Evolutionary conservation across 1,140 invertebrate species (phyloP).

Genomic region (Lasaia peninsularis): DNA sequence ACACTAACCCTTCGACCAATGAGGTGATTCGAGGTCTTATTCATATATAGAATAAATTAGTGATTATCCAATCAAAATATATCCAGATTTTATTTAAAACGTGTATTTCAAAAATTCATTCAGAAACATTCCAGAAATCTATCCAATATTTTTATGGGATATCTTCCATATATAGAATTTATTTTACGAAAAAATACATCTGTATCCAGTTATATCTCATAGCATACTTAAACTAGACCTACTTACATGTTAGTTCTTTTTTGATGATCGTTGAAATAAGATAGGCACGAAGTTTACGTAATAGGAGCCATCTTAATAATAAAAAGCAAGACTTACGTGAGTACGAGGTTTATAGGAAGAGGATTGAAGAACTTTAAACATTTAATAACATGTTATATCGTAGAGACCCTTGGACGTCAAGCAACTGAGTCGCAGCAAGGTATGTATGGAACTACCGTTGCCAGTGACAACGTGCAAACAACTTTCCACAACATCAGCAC

Average conservation of each 20-base stretch:
- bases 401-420: slow-evolving; percentile 47
- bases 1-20: too few relatives aligned
- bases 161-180: too few relatives aligned
- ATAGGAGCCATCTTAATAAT: not conserved
- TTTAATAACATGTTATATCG: slow-evolving; percentile 29
- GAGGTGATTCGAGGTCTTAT: too few relatives aligned
- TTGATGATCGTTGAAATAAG: not conserved
- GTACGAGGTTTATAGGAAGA: not conserved
- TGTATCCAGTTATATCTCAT: not conserved
- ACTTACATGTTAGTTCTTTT: not conserved
- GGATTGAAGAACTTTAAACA: not conserved
- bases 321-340: not conserved
- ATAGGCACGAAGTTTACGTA: not conserved
- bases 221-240: not conserved
- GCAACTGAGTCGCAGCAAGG: slow-evolving; percentile 36
- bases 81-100: too few relatives aligned
- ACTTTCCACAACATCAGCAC: slow-evolving; percentile 57
- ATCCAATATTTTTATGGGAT: too few relatives aligned
- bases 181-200: too few relatives aligned
- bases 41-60: too few relatives aligned
- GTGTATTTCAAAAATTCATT: too few relatives aligned
- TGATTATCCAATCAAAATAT: too few relatives aligned
- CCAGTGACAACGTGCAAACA: slow-evolving; percentile 68
- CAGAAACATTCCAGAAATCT: too few relatives aligned
- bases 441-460: slow-evolving; percentile 66